A percentile compares a stretch with the other conserved stretches of the same genome.
phyloP scores from a whole-genome alignment of 2,888 invertebrate species.

The Leucoma salicis region DNA sequence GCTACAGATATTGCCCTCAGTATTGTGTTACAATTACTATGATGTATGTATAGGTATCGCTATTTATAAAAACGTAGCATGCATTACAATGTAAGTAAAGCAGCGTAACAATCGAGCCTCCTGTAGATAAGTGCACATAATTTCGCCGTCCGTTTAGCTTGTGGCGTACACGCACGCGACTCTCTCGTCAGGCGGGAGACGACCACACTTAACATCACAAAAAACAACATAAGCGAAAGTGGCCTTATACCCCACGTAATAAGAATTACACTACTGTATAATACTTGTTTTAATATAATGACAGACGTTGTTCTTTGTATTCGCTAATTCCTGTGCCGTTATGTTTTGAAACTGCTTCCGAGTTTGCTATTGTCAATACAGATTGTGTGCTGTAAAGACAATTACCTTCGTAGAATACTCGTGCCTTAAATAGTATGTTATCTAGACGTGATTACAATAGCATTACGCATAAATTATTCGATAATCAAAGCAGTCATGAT shows the following conservation, averaged over 20 bases:
- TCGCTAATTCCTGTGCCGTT: constrained; percentile 62
- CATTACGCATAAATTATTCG: too few species aligned
- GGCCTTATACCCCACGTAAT: constrained; percentile 35
- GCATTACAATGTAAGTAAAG: constrained; percentile 58
- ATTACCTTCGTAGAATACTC: constrained; percentile 20
- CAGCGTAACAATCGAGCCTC: constrained; percentile 52
- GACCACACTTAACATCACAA: constrained; percentile 22
- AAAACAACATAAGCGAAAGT: constrained; percentile 29
- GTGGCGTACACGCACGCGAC: constrained; percentile 74
- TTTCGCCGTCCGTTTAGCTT: constrained; percentile 68
- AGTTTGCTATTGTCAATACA: constrained; percentile 45
- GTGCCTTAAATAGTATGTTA: constrained; percentile 14
- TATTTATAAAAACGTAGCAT: too few species aligned
- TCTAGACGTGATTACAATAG: too few species aligned
- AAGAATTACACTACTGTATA: constrained; percentile 27
- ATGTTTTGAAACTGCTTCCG: constrained; percentile 68
- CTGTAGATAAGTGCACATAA: constrained; percentile 70
- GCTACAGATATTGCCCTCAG: too few species aligned
- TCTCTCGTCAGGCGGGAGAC: constrained; percentile 58
- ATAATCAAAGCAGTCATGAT: too few species aligned
- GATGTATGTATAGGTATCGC: too few species aligned
- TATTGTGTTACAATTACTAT: too few species aligned
- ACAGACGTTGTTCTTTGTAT: constrained; percentile 47
- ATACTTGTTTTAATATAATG: constrained; percentile 35
- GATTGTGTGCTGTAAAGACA: constrained; percentile 31